Base-by-base conservation (phyloP, 1,140 invertebrate genomes). In the Pantala flavescens region DNA sequence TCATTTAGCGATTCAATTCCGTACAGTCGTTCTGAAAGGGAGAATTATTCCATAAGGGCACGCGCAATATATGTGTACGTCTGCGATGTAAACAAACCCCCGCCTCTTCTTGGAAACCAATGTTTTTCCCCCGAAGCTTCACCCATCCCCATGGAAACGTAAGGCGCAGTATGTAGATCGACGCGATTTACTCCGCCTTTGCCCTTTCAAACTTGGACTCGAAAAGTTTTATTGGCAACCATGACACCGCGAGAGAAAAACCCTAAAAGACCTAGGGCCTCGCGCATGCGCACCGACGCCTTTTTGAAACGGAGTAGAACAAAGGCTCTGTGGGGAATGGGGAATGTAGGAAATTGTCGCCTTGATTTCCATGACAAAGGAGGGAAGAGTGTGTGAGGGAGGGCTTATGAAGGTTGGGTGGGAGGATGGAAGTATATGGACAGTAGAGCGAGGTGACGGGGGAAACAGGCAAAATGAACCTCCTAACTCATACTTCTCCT, bases 291-390 rank as follows among this genome's bases (percentile, higher is more conserved):
- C 49, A 3, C 5, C 1, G 12, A 5, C 12, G 16, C 49, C 49
- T 21, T 16, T 63, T 21, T 12, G n/a, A 63, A 16, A 12, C 14
- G 49, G 49, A 63, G n/a, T 63, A 63, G 49, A 21, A 21, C 49
- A 21, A 21, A 63, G 49, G 49, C 16, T 3, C n/a, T 63, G 49
- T 16, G 49, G 49, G 49, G 49, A 63, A 63, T 21, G 14, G 49
- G 49, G 49, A 5, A 63, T 63, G 49, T 63, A 63, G 49, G 49
- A 63, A 63, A 63, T 63, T 63, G 49, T 63, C 49, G 49, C 49
- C 49, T 63, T 21, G 49, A 63, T 63, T 63, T 63, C 49, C 49
- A 63, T 63, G 49, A 63, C 49, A 63, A 63, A 63, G 49, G 49
- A 63, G n/a, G n/a, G 49, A 63, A 21, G 49, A 63, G 49, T 63